A percentile compares a stretch with the other conserved stretches of the same genome.
These are phyloP conservation scores for Cavia aperea DNA, from an alignment of 2,113 vertebrate genomes.

Conservation along the genomic window DNA sequence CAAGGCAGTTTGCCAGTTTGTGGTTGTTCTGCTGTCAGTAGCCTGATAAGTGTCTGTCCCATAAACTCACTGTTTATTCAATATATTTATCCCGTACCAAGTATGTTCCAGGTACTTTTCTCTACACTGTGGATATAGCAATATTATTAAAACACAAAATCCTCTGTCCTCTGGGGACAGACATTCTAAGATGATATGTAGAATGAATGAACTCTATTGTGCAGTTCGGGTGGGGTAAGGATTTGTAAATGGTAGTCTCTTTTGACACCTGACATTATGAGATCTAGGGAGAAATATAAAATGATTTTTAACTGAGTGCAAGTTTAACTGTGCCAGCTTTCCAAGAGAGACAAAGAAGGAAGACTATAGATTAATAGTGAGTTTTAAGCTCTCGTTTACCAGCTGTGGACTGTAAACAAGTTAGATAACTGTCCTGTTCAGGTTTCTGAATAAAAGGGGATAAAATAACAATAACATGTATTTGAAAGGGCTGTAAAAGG, in stretches of 20 bases:
- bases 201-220: neutral
- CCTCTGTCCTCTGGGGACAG: neutral
- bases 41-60: neutral
- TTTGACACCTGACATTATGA: neutral
- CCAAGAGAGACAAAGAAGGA: neutral
- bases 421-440: neutral
- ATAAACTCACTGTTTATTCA: neutral
- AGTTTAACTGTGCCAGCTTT: neutral
- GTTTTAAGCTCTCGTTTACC: neutral
- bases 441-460: neutral
- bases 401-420: neutral
- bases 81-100: neutral
- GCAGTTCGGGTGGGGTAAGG: neutral
- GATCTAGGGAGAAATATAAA: neutral
- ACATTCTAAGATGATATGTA: neutral
- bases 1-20: constrained; percentile 6
- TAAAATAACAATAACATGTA: neutral
- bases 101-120: neutral
- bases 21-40: neutral
- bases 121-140: neutral
- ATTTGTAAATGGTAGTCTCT: neutral
- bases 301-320: neutral
- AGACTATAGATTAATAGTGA: neutral
- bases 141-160: neutral
- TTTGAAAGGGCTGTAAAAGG: neutral